Evolutionary conservation across 2,113 vertebrate genomes (phyloP), one percentile per base, ranked within the genome.

Genomic region (Myotis lucifugus): DNA sequence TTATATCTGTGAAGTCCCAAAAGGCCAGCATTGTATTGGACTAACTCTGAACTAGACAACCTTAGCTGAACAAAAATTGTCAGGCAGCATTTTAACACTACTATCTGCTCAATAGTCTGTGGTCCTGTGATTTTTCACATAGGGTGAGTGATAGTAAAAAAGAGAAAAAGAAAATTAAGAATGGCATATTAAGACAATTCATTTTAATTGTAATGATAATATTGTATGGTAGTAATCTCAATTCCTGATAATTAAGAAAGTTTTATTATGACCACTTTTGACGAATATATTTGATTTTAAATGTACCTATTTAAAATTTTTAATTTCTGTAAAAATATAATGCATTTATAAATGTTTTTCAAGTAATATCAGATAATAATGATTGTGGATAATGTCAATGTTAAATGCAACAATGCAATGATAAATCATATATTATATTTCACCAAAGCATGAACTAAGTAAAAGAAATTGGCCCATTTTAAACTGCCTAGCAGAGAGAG

Each of bases 151-250:
- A 52, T 83, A 88, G 66, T 85, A 70, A 85, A 94, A 32, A 88
- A 9, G n/a, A 59, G 1, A 54, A 52, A 76, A 48, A 88, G 21
- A 64, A 77, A 88, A n/a, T 54, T 61, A 59, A 88, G 40, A 56
- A 42, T 72, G n/a, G 2, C 4, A 85, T 93, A 91, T 82, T 48
- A 61, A 85, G 70, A 23, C 15, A 88, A 84, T 72, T 59, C 0
- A 25, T 59, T 93, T 90, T 72, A 86, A 95, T 88, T 78, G 25
- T 48, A 46, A 52, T 78, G 40, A 18, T 90, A 85, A 56, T 78
- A 61, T 46, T 67, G 25, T 25, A 72, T 32, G 82, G 85, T 69
- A 54, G 32, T 48, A 15, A 64, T 66, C 46, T 52, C 61, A 85
- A 81, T 64, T 67, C 6, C 85, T 73, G 56, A 64, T 72, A 79